These are phyloP conservation scores for Phrynocephalus versicolor DNA, from an alignment of 2,113 vertebrate species.

Conservation along the genomic window DNA sequence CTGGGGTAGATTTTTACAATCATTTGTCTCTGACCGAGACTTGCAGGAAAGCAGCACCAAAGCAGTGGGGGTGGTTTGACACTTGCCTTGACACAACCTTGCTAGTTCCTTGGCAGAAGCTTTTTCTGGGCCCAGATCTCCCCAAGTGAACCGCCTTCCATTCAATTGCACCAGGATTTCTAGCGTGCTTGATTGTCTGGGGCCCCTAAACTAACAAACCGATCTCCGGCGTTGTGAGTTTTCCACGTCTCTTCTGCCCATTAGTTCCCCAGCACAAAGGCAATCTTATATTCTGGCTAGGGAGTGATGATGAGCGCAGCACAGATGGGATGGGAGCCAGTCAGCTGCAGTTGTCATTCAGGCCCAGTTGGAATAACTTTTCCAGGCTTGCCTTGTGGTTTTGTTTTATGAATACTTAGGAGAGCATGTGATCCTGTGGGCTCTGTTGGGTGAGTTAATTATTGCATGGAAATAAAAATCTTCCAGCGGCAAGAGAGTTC, in stretches of 20 bases:
- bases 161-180: not conserved
- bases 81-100: not conserved
- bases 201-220: constrained; percentile 14
- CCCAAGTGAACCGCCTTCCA: not conserved
- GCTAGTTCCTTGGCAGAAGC: not conserved
- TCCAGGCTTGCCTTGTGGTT: constrained; percentile 40
- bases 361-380: constrained; percentile 41
- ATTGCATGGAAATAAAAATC: constrained; percentile 39
- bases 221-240: constrained; percentile 48
- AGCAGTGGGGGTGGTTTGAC: not conserved
- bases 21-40: not conserved
- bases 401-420: constrained; percentile 42
- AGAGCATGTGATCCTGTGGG: constrained; percentile 44
- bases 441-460: constrained; percentile 35
- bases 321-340: constrained; percentile 26
- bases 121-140: not conserved
- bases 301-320: not conserved
- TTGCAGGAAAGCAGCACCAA: not conserved
- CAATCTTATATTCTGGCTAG: constrained; percentile 18
- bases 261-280: constrained; percentile 47
- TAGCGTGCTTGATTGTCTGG: not conserved
- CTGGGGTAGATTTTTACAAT: constrained; percentile 6
- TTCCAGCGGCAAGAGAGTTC: constrained; percentile 28
- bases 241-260: constrained; percentile 25
- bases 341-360: constrained; percentile 55